Base-by-base conservation (phyloP, 2,888 invertebrate species). In the Philaethria dido region DNA sequence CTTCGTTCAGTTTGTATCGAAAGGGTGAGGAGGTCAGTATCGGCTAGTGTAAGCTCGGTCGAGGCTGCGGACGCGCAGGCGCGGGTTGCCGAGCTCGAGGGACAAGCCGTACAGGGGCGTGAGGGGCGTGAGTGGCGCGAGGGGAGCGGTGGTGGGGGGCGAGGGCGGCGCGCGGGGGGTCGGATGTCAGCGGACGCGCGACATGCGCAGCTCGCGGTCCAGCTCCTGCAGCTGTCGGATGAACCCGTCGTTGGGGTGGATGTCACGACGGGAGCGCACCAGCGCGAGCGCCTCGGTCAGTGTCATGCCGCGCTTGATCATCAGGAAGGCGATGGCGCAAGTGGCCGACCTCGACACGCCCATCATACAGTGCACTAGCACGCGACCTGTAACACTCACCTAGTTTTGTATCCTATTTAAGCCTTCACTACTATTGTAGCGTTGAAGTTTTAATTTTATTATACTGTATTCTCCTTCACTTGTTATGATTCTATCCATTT, bases 281-380 rank as follows among this genome's bases (percentile, higher is more conserved):
- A 93, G 93, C 61, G 93, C 93, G 74, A 97, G 87, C n/a, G 97
- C 97, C 74, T 96, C 96, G 0, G 94, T 90, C 13, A 96, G 95
- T 48, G 95, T 89, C 95, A 97, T 96, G 70, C 94, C 94, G 68
- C 95, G 94, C 78, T 95, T 95, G 76, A 97, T 95, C 96, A 97
- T 97, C 69, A 97, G 92, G 82, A 96, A 97, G 5, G 97, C 96
- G 73, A 97, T 87, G 1, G 96, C 96, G 78, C 96, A 95, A 0
- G 97, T 97, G 59, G 96, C 95, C 47, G 97, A 97, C 9, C 97
- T 94, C 2, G 97, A 97, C 77, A 97, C 95, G 36, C 97, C 97
- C 93, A 96, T 95, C 76, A 96, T 89, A 79, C 97, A 97, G 84
- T 97, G 96, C 8, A 97, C 96, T 67, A 96, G 93, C 44, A 96